phyloP scores from a whole-genome alignment of 2,113 vertebrate genomes.

The Tragelaphus strepsiceros region DNA sequence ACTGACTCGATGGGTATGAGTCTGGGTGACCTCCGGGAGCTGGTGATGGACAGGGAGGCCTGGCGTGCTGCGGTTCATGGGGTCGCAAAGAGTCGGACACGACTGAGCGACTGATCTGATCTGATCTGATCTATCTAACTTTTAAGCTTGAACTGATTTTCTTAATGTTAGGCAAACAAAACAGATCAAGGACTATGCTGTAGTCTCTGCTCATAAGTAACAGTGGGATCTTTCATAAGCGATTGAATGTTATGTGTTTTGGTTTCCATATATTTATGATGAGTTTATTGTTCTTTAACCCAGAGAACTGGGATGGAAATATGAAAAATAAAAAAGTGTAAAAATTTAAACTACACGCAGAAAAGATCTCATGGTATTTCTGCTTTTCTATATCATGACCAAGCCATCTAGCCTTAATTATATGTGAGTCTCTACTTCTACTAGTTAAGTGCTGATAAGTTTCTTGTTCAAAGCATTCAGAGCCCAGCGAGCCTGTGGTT shows the following conservation, averaged over 20 bases:
- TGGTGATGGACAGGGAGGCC: no score
- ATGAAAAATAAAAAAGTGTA: not conserved
- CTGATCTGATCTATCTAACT: no score
- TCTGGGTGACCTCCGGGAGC: no score
- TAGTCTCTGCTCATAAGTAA: not conserved
- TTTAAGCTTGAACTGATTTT: not conserved
- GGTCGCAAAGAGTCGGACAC: no score
- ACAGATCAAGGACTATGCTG: not conserved
- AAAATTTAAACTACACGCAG: not conserved
- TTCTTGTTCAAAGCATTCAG: not conserved
- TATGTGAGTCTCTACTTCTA: not conserved
- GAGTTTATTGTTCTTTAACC: not conserved
- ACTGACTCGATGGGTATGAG: no score
- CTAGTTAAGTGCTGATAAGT: constrained; percentile 27
- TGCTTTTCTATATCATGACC: not conserved
- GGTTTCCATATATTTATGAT: not conserved
- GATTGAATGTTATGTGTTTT: not conserved
- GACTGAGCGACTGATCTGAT: no score
- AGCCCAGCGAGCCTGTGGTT: constrained; percentile 37
- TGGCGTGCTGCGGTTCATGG: no score
- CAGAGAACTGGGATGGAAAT: not conserved
- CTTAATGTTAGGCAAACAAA: not conserved
- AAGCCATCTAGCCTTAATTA: not conserved
- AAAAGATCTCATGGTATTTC: not conserved
- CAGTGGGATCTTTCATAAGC: not conserved